Conservation (phyloP, 2,888 invertebrate genomes). For the Agrilus mali region DNA sequence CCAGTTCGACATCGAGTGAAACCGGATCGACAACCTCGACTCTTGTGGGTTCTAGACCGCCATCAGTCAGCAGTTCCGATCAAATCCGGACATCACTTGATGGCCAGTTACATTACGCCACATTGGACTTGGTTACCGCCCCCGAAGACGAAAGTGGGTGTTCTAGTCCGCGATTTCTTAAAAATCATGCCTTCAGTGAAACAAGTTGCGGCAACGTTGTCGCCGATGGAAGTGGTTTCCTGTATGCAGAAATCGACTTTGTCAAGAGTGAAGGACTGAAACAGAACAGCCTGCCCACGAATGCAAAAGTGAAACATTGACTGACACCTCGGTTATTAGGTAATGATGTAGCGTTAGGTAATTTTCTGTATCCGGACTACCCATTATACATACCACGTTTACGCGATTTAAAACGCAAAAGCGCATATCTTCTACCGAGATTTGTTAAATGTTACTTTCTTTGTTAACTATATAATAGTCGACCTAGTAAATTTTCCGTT, state of each 20-base stretch:
- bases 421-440: too few relatives aligned
- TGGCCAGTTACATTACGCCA: constrained; percentile 50
- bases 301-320: constrained; percentile 24
- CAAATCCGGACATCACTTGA: constrained; percentile 26
- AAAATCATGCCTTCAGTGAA: constrained; percentile 13
- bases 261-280: constrained; percentile 45
- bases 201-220: constrained; percentile 10
- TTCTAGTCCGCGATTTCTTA: constrained; percentile 21
- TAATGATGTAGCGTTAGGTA: too few relatives aligned
- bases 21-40: constrained; percentile 28
- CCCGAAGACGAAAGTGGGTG: constrained; percentile 27
- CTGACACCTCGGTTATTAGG: constrained; percentile 1
- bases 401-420: too few relatives aligned
- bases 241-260: constrained; percentile 75
- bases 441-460: background rate
- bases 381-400: too few relatives aligned
- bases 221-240: constrained; percentile 34
- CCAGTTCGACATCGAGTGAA: constrained; percentile 30
- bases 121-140: constrained; percentile 44
- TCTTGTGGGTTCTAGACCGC: constrained; percentile 29
- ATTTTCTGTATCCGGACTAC: too few relatives aligned
- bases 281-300: constrained; percentile 15
- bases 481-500: background rate
- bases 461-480: background rate
- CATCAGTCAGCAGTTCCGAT: constrained; percentile 26